Evolutionary conservation across 2,888 invertebrate genomes (phyloP), one percentile per base, ranked within the genome.

Genomic region (Dermolepida albohirtum): DNA sequence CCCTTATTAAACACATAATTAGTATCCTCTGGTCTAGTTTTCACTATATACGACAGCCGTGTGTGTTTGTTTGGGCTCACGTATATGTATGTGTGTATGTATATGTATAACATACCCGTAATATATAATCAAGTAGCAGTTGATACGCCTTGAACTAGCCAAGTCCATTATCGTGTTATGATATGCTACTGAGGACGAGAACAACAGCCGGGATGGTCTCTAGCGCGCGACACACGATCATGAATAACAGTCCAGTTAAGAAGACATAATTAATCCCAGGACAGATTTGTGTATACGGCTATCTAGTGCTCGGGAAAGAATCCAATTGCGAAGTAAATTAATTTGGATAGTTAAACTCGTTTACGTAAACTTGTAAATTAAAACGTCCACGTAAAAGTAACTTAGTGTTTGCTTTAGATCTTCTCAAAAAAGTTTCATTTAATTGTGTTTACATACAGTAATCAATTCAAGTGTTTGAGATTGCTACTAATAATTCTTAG

Each of bases 261-360:
- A 69, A 62, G 71, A 67, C 63, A 65, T 69, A 69, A 67, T 69
- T 68, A 70, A 70, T 69, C 72, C 66, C 44, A 27, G 59, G 51
- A 68, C 57, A 66, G 67, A 70, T 66, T 70, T 69, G 69, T 67
- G 64, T 70, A 55, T 65, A 44, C 17, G 49, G 6, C 1, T 34
- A 10, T 34, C 8, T 6, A 62, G 62, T 64, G 70, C n/a, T 50
- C 27, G 22, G 7, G 50, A 17, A 50, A 50, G 27, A 22, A 50
- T 17, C 27, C 16, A 50, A 10, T 50, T 50, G 16, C 22, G 22
- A 6, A 16, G 50, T 50, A 27, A 22, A 50, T 22, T 12, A 47
- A 17, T n/a, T 12, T 47, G 14, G 1, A 14, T 14, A 14, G 2
- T 47, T 47, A 16, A 22, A 22, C 22, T 22, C 22, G 22, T 22